These are phyloP conservation scores for Clarias laeviceps DNA, from an alignment of 2,797 vertebrate species.

Conservation along the genomic window DNA sequence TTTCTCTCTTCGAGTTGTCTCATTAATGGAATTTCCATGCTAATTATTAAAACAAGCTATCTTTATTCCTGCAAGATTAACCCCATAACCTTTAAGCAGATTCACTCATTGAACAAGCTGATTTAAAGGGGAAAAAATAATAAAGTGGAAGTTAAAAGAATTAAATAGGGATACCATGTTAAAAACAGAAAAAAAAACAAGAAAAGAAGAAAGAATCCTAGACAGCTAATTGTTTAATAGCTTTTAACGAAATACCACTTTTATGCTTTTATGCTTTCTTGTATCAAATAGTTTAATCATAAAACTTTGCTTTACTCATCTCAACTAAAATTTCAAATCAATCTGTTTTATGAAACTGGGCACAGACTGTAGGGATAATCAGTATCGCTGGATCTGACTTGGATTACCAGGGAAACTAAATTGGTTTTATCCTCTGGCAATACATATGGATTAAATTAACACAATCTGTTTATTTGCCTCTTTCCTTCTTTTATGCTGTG, in stretches of 20 bases:
- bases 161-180: background rate
- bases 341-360: background rate
- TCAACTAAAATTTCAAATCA: background rate
- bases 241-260: background rate
- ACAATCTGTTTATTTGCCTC: conserved; percentile 10
- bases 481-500: background rate
- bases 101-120: background rate
- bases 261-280: background rate
- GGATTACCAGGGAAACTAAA: background rate
- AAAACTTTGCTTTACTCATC: background rate
- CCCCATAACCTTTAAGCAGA: background rate
- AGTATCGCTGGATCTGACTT: background rate
- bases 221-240: background rate
- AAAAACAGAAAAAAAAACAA: background rate
- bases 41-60: background rate
- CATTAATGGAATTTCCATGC: background rate
- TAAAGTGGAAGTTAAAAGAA: background rate
- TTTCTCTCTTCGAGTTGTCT: background rate
- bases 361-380: background rate
- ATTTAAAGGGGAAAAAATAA: background rate
- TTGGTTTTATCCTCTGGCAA: conserved; percentile 25
- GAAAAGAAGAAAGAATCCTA: background rate
- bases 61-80: background rate
- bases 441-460: background rate
- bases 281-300: background rate